Conservation (phyloP, 92 coral and sea anemone genomes). For the Phenganax stokvisi region DNA sequence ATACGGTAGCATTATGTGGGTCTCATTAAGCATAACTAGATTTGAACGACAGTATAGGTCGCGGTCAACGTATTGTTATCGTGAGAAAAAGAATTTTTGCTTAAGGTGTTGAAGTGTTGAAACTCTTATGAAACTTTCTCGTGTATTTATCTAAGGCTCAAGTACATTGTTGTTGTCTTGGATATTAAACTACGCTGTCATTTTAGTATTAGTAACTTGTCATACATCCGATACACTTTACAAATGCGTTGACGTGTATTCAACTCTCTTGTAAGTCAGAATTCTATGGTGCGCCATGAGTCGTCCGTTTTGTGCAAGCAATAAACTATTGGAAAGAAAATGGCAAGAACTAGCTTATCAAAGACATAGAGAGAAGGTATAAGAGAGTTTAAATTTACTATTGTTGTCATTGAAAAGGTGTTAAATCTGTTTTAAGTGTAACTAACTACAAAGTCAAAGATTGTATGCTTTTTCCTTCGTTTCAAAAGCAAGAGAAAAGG, state of each 20-base stretch:
- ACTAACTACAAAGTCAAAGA: neutral
- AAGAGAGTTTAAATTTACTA: neutral
- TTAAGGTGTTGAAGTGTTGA: neutral
- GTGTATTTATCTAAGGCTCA: constrained; percentile 8
- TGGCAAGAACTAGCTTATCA: constrained; percentile 34
- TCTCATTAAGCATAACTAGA: no score
- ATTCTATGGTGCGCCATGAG: neutral
- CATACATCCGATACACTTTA: constrained; percentile 7
- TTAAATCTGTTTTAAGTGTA: no score
- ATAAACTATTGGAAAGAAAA: constrained; percentile 24
- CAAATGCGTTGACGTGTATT: neutral
- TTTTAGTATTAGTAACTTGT: neutral
- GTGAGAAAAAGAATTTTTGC: neutral
- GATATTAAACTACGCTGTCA: constrained; percentile 13
- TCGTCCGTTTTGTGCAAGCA: constrained; percentile 36
- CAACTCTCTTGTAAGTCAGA: neutral
- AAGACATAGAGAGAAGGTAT: constrained; percentile 32
- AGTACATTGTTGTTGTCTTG: constrained; percentile 21
- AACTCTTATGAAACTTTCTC: neutral
- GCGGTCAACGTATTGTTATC: no score
- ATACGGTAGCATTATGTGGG: no score
- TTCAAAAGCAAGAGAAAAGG: neutral
- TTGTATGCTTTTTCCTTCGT: neutral
- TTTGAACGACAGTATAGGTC: no score
- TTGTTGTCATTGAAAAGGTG: neutral